These are phyloP conservation scores for Hypanus sabinus DNA, from an alignment of 2,113 vertebrate species.

Conservation along the genomic window DNA sequence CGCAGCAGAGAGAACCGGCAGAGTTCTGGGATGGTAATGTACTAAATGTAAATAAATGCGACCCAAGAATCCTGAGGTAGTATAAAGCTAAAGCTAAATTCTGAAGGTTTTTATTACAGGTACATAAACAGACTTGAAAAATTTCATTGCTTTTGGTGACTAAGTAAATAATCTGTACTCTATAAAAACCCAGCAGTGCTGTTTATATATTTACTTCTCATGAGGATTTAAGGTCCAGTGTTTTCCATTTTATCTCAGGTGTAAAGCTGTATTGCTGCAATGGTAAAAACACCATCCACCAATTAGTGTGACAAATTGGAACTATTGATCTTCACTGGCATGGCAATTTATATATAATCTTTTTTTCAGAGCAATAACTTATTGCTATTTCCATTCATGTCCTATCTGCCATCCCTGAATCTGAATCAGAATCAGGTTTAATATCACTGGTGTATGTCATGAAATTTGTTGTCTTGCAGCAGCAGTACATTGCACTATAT, in stretches of 20 bases:
- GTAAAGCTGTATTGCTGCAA: not conserved
- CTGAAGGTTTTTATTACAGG: not conserved
- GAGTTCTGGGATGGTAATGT: not conserved
- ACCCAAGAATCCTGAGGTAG: not conserved
- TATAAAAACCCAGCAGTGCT: conserved; percentile 4
- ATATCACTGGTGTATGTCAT: too few species aligned
- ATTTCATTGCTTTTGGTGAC: conserved; percentile 18
- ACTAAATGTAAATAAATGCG: conserved; percentile 13
- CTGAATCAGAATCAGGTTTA: too few species aligned
- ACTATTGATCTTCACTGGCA: not conserved
- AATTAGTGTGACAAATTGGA: not conserved
- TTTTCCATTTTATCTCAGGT: not conserved
- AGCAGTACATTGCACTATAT: too few species aligned
- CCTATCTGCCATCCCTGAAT: too few species aligned
- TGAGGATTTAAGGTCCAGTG: not conserved
- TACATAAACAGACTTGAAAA: conserved; percentile 28
- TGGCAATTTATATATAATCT: not conserved
- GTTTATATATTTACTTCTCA: conserved; percentile 1
- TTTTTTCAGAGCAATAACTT: not conserved
- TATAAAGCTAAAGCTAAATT: conserved; percentile 7
- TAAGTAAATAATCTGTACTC: conserved; percentile 35
- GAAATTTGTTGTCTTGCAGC: too few species aligned
- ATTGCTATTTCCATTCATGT: not conserved
- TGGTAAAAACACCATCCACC: not conserved
- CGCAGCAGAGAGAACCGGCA: not conserved